These are phyloP conservation scores for Meiosimyza platycephala DNA, from an alignment of 2,888 invertebrate species.

Conservation along the genomic window DNA sequence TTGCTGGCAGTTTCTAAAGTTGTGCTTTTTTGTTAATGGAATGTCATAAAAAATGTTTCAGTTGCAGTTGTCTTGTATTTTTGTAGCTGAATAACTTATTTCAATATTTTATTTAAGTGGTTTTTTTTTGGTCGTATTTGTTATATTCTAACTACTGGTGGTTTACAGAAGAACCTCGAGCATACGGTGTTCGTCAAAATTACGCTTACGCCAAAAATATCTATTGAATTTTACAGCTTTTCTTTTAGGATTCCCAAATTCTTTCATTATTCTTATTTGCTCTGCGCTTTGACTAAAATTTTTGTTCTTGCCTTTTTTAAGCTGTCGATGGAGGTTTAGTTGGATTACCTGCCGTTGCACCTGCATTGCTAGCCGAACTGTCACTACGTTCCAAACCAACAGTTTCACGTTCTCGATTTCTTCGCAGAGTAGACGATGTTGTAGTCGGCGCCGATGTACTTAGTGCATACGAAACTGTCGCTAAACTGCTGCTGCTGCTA, in stretches of 20 bases:
- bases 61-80: no score
- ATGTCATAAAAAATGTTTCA: no score
- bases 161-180: background rate
- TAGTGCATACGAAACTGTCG: slow-evolving; percentile 47
- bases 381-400: slow-evolving; percentile 38
- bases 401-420: slow-evolving; percentile 40
- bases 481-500: slow-evolving; percentile 42
- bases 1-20: no score
- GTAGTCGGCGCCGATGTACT: slow-evolving; percentile 63
- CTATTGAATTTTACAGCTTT: background rate
- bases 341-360: slow-evolving; percentile 24
- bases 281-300: slow-evolving; percentile 23
- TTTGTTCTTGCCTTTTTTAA: slow-evolving; percentile 38
- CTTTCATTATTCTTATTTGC: background rate
- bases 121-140: no score
- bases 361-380: slow-evolving; percentile 33
- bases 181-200: no score
- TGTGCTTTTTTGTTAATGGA: no score
- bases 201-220: no score
- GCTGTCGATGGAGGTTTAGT: slow-evolving; percentile 55
- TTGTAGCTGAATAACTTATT: no score
- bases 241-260: no score
- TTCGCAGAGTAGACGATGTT: slow-evolving; percentile 58
- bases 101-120: no score
- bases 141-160: no score